Base-by-base conservation (phyloP, 2,797 vertebrate genomes). In the Crypturellus tataupa region DNA sequence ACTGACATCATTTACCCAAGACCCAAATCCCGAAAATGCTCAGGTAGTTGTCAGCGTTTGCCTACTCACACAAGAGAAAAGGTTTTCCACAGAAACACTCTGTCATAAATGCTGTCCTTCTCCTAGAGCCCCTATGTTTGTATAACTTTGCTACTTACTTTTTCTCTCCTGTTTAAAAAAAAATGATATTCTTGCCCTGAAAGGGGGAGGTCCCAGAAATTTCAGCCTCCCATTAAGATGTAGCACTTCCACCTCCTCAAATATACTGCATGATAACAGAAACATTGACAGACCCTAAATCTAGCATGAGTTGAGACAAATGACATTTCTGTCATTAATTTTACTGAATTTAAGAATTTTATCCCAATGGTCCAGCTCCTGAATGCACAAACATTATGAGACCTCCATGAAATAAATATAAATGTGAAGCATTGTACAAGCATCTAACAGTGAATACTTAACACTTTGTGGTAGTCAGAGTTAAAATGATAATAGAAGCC, bases 401-500 rank as follows among this genome's bases (percentile, higher is more conserved):
- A 97, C 93, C 96, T 95, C 96, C 83, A 80, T 27, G 93, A 95
- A 98, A 96, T 92, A 95, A 96, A 96, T 94, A 95, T 78, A 85
- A 95, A 94, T 71, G 94, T 90, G 80, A 96, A 75, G 87, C 93
- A 91, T 86, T 96, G 88, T 87, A 96, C 77, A 97, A 95, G 95
- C 95, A 33, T 90, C 93, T 92, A 97, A 88, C 77, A 96, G 95
- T 93, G 94, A 94, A 95, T 96, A 95, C 85, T 86, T 76, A 97
- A 96, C 90, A 96, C 97, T 96, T 89, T 47, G 85, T 58, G 67
- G 94, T 94, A 96, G 58, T 88, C 97, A 90, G 51, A 92, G 88
- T 94, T 96, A 95, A 96, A 96, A 94, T 92, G 94, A 87, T 80
- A 96, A 95, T 17, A 97, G 94, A 97, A 98, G 97, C 93, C 94